Base-by-base conservation (phyloP, 2,797 vertebrate genomes). In the Oreochromis grahami region DNA sequence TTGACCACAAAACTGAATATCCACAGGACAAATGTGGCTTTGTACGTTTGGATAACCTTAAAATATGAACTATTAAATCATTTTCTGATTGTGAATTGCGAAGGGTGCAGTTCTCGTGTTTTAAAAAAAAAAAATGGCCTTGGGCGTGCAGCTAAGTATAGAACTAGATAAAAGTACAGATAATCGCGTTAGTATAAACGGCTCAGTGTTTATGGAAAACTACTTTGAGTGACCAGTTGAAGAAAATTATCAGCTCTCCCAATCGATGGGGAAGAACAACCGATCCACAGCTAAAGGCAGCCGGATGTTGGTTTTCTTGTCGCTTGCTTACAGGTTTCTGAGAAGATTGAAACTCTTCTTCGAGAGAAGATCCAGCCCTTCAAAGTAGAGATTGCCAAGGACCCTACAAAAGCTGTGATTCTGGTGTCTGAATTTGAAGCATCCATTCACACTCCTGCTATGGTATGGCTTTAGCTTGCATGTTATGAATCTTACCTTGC, bases 291-390 rank as follows among this genome's bases (percentile, higher is more conserved):
- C 11, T 74, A 32, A 48, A 72, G 15, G 43, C 43, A 32, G 7
- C 9, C 0, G 3, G 21, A 43, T 68, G 13, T 24, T 43, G 21
- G n/a, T 15, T 4, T 24, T 43, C 36, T 43, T 48, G 26, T n/a
- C 1, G 51, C n/a, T 15, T 21, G 53, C 81, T 76, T 83, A 7
- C 87, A 97, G 96, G 92, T 96, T 78, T 94, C 88, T 55, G 93
- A 95, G 65, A 87, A 94, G 85, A 96, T 97, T 41, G 85, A 88
- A 53, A 34, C 3, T 1, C 79, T 95, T 26, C 83, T 91, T 21
- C 83, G 91, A 52, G 91, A 95, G 52, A 96, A 94, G 82, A 91
- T 97, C 24, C 94, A 94, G 60, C 65, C 86, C 1, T 95, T 93
- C 86, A 94, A 88, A 78, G 81, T 93, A 1, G 89, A 96, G 80